Conservation (phyloP, 2,113 vertebrate genomes). For the Rutilus rutilus region DNA sequence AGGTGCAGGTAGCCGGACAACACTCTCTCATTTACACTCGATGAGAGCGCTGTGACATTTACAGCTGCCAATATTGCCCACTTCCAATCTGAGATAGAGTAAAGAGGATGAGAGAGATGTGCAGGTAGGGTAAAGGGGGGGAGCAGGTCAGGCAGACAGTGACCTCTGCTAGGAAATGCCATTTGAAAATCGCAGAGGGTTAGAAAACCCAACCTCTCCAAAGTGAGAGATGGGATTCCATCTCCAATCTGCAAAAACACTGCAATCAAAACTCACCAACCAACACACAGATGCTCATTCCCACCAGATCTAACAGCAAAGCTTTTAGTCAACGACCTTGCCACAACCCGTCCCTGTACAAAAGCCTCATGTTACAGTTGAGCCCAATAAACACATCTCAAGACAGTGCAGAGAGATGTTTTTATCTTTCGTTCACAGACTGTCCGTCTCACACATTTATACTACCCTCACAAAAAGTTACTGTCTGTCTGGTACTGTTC, state of each 20-base stretch:
- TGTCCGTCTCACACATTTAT: not conserved
- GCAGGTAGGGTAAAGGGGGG: not conserved
- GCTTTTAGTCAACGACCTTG: slow-evolving; percentile 10
- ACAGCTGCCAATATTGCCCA: slow-evolving; percentile 39
- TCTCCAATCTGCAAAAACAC: slow-evolving; percentile 42
- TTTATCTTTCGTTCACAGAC: slow-evolving; percentile 15
- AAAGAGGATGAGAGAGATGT: not conserved
- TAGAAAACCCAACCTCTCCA: slow-evolving; percentile 39
- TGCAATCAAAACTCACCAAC: slow-evolving; percentile 15
- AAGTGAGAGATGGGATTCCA: slow-evolving; percentile 1
- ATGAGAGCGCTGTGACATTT: slow-evolving; percentile 38
- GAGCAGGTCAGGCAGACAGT: not conserved
- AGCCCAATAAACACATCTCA: not conserved
- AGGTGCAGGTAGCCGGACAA: not conserved
- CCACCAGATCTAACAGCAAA: slow-evolving; percentile 5
- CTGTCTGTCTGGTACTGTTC: not conserved
- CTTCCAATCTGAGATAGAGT: slow-evolving; percentile 23
- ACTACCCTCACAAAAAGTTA: slow-evolving; percentile 24
- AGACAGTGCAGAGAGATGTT: slow-evolving; percentile 25
- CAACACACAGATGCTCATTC: not conserved
- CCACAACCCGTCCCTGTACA: not conserved
- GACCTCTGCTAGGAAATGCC: slow-evolving; percentile 32
- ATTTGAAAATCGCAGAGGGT: slow-evolving; percentile 28
- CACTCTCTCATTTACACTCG: slow-evolving; percentile 18
- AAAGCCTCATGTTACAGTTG: slow-evolving; percentile 1